Evolutionary conservation across 1,140 invertebrate species (phyloP), one percentile per base, ranked within the genome.

Genomic region (Orius laevigatus): DNA sequence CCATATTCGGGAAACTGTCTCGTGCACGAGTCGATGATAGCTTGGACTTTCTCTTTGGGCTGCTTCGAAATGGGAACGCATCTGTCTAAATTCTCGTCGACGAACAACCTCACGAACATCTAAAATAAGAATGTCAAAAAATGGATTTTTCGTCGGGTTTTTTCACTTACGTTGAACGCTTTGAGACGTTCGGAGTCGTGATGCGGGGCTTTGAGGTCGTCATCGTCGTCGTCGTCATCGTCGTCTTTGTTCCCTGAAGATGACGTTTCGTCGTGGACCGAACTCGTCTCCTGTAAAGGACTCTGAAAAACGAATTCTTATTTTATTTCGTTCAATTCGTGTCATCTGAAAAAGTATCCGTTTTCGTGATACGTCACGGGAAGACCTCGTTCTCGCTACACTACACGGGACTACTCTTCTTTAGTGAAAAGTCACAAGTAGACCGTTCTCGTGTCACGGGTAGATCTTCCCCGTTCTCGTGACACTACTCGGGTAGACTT

Each of bases 91-190:
- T 95, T 95, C 70, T 96, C 92, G 64, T 96, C 92, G 36, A 95
- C 92, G 66, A 96, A 96, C 46, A 95, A 71, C 25, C 92, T 78
- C 32, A 95, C 90, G 67, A 96, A 95, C 91, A 96, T 95, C 90
- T 96, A 74, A 53, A 60, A 56, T 33, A 42, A 15, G 34, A 47
- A 32, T 12, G 19, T 25, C n/a, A 46, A 20, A 32, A 25, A 4
- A 25, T 25, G 25, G 8, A n/a, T n/a, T n/a, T n/a, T n/a, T n/a
- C n/a, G n/a, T n/a, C n/a, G n/a, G 16, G 10, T 42, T 42, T 46
- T 31, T 48, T 49, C 54, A 72, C 79, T 81, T 70, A 96, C 91
- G 70, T 96, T 96, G 64, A 96, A 96, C 45, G 92, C 89, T 68
- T 96, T 96, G 39, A 95, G 76, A 62, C 91, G 75, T 68, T 96